Conservation (phyloP, 2,888 invertebrate species). For the Craniophora ligustri region DNA sequence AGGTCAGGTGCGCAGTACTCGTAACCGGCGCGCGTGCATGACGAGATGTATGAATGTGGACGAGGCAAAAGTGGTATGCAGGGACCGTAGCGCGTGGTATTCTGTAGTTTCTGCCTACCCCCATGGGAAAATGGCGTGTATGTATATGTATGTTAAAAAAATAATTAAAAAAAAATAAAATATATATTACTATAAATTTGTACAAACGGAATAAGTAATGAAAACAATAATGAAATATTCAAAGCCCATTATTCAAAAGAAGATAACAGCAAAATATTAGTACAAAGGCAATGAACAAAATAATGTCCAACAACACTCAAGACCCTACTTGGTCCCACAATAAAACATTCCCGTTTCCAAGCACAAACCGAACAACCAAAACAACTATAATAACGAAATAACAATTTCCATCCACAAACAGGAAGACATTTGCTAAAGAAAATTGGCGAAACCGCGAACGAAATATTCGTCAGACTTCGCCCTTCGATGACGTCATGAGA, state of each 20-base stretch:
- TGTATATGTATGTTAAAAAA: no score
- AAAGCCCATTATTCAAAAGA: no score
- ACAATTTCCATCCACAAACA: conserved; percentile 43
- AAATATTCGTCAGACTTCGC: conserved; percentile 39
- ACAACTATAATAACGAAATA: conserved; percentile 33
- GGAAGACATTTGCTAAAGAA: conserved; percentile 45
- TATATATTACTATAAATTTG: no score
- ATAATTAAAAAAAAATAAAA: no score
- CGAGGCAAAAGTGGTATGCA: no score
- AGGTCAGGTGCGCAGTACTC: no score
- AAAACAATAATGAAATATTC: not conserved
- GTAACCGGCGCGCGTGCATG: no score
- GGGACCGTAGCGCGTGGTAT: no score
- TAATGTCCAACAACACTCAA: not conserved
- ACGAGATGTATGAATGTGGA: no score
- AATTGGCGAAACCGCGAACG: conserved; percentile 30
- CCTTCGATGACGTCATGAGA: conserved; percentile 26
- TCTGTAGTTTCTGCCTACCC: no score
- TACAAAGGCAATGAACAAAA: not conserved
- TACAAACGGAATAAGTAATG: no score
- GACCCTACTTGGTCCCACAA: not conserved
- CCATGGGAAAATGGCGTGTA: no score
- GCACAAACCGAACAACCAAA: conserved; percentile 8
- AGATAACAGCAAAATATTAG: not conserved
- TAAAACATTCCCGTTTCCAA: not conserved